Percentiles rank a stretch among this genome's conserved stretches.
Conservation (phyloP, 2,113 vertebrate genomes). For the Uria lomvia region DNA sequence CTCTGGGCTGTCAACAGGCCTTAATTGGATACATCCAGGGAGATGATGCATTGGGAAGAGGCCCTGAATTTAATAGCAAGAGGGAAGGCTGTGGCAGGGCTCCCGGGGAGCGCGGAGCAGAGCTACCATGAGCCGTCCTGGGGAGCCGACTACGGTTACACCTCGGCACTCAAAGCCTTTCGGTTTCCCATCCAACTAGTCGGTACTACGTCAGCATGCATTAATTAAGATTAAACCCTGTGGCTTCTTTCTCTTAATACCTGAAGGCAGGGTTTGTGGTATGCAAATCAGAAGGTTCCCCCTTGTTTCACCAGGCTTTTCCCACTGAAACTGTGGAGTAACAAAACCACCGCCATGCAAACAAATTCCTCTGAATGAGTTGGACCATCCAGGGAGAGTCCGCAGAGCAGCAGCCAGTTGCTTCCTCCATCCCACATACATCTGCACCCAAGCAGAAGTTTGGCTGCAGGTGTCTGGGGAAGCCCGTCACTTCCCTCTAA, state of each 20-base stretch:
- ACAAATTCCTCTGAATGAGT: background rate
- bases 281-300: background rate
- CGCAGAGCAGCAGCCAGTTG: background rate
- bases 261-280: background rate
- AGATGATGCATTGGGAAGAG: slow-evolving; percentile 18
- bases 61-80: background rate
- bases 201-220: fast-evolving
- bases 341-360: fast-evolving
- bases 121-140: background rate
- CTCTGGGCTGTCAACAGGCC: slow-evolving; percentile 17
- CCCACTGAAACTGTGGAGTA: background rate
- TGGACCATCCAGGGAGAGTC: background rate
- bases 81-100: background rate
- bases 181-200: background rate
- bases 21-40: slow-evolving; percentile 26
- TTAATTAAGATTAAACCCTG: background rate
- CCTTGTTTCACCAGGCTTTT: background rate
- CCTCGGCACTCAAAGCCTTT: background rate
- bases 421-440: background rate
- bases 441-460: background rate
- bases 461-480: background rate
- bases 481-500: background rate
- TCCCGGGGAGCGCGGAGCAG: background rate
- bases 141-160: background rate
- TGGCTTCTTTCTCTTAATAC: background rate